Conservation (phyloP, 2,113 vertebrate genomes). For the Microtus ochrogaster region DNA sequence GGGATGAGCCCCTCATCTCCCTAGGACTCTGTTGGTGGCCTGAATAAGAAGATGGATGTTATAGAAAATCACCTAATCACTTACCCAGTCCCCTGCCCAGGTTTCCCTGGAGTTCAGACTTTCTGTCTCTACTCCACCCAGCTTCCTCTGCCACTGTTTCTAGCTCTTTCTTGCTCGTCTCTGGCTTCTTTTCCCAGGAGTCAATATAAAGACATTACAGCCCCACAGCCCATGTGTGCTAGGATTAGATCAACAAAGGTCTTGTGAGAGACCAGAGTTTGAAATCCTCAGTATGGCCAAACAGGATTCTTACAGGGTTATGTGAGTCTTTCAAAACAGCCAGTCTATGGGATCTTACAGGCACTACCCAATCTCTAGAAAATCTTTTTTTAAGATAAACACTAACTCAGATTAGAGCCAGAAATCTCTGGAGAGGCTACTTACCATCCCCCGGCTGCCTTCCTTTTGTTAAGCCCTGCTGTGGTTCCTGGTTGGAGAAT, state of each 20-base stretch:
- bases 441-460: not conserved
- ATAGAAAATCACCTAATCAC: too few species aligned
- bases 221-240: not conserved
- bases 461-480: slow-evolving; percentile 15
- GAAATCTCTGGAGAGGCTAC: not conserved
- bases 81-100: not conserved
- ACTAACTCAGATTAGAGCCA: not conserved
- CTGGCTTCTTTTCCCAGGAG: not conserved
- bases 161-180: not conserved
- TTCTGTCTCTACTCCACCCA: not conserved
- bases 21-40: too few species aligned
- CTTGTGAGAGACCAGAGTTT: not conserved
- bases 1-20: not conserved
- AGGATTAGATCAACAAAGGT: not conserved
- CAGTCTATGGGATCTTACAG: not conserved
- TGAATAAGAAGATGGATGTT: not conserved
- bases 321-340: slow-evolving; percentile 11
- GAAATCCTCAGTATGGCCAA: not conserved
- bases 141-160: not conserved
- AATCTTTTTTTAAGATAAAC: slow-evolving; percentile 47
- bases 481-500: not conserved
- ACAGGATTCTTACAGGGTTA: not conserved
- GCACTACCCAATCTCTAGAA: not conserved
- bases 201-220: not conserved
- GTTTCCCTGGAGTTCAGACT: not conserved